A percentile compares a stretch with the other conserved stretches of the same genome.
phyloP scores from a whole-genome alignment of 2,888 invertebrate genomes.

The Heliconius hortense region DNA sequence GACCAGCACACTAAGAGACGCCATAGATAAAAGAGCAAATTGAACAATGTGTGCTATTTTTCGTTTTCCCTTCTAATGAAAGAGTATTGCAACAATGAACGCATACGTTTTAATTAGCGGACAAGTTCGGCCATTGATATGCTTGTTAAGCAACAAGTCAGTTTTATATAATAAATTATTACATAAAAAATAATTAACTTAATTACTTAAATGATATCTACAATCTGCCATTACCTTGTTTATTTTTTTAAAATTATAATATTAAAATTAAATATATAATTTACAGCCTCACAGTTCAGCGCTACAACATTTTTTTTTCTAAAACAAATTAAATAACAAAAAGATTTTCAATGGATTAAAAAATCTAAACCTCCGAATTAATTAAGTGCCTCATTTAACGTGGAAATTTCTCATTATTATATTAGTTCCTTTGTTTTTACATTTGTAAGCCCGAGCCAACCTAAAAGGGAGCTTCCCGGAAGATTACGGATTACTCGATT shows the following conservation, averaged over 20 bases:
- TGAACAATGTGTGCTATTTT: constrained; percentile 9
- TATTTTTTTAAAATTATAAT: too few relatives aligned
- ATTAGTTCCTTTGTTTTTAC: constrained; percentile 31
- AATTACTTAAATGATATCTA: neutral
- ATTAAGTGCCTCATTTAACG: constrained; percentile 20
- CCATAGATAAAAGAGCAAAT: constrained; percentile 8
- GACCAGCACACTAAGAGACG: neutral
- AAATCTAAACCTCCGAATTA: constrained; percentile 10
- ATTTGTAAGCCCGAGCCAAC: constrained; percentile 44
- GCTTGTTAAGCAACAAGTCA: neutral
- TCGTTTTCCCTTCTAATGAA: constrained; percentile 3
- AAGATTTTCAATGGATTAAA: neutral
- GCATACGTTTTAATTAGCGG: constrained; percentile 5
- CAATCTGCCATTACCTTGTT: neutral
- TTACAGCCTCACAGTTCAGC: too few relatives aligned
- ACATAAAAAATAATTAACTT: neutral
- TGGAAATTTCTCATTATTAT: constrained; percentile 22
- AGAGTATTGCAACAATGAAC: constrained; percentile 7
- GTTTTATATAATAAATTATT: constrained; percentile 2
- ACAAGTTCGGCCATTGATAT: neutral
- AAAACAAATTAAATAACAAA: neutral
- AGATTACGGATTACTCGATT: constrained; percentile 68
- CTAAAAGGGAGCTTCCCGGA: constrained; percentile 49
- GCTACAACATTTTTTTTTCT: too few relatives aligned
- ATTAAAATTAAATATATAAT: too few relatives aligned